Conservation (phyloP, 1,140 invertebrate species). For the Branchinecta lindahli region DNA sequence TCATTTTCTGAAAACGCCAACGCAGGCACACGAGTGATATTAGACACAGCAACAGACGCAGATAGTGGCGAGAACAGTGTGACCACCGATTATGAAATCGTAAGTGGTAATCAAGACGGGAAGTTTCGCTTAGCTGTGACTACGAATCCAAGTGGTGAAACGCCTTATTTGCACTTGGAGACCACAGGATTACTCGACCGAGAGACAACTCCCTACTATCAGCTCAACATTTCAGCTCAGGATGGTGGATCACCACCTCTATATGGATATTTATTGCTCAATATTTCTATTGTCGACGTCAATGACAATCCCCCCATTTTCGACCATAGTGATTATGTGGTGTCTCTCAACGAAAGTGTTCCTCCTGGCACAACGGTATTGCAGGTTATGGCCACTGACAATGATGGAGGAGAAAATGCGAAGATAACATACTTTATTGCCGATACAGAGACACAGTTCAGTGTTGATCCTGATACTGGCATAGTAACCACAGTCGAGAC, state of each 20-base stretch:
- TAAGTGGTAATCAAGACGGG: conserved; percentile 66
- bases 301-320: conserved; percentile 92
- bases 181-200: conserved; percentile 75
- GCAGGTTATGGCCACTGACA: conserved; percentile 78
- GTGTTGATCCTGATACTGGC: conserved; percentile 72
- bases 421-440: conserved; percentile 74
- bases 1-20: conserved; percentile 80
- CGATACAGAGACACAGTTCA: conserved; percentile 67
- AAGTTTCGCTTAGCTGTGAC: conserved; percentile 74
- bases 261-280: conserved; percentile 70
- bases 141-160: conserved; percentile 69
- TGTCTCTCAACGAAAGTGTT: conserved; percentile 78
- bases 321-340: conserved; percentile 78
- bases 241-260: conserved; percentile 66
- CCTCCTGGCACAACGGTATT: conserved; percentile 68
- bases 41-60: conserved; percentile 71
- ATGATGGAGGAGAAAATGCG: conserved; percentile 80
- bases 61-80: conserved; percentile 74
- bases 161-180: conserved; percentile 73
- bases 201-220: conserved; percentile 63
- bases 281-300: conserved; percentile 75
- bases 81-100: conserved; percentile 67
- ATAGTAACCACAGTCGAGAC: conserved; percentile 59
- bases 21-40: conserved; percentile 59
- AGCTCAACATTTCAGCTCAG: conserved; percentile 70